These are phyloP conservation scores for Bellardia bayeri DNA, from an alignment of 2,888 invertebrate species.

Conservation along the genomic window DNA sequence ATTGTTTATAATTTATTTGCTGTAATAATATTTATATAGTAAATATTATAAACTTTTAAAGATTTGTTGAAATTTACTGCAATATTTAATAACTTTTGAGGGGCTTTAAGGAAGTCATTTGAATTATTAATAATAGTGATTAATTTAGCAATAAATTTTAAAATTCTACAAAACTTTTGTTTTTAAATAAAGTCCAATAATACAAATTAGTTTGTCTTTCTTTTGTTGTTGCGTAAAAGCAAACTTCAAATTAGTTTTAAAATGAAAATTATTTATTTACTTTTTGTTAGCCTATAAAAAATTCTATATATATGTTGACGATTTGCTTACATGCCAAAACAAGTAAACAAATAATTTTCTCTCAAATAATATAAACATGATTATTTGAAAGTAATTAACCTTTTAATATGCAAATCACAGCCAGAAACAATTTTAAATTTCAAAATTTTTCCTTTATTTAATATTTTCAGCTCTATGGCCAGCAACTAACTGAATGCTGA, in stretches of 20 bases:
- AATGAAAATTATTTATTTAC: slow-evolving; percentile 4
- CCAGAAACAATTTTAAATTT: not conserved
- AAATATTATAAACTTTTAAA: not conserved
- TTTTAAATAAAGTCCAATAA: too few species aligned
- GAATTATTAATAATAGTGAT: not conserved
- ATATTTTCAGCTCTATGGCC: slow-evolving; percentile 42
- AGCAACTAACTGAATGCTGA: not conserved
- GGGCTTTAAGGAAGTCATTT: not conserved
- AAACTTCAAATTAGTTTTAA: not conserved
- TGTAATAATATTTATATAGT: not conserved
- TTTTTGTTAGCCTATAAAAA: not conserved
- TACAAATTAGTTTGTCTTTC: too few species aligned
- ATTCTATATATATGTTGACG: not conserved
- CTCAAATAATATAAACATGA: not conserved
- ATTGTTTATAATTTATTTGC: not conserved
- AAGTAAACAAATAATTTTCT: not conserved
- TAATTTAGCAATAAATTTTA: not conserved
- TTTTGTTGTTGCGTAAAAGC: not conserved
- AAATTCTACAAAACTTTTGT: too few species aligned
- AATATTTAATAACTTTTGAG: not conserved
- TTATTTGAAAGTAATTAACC: not conserved
- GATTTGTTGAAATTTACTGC: too few species aligned
- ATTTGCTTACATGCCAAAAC: slow-evolving; percentile 7
- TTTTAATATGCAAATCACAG: not conserved
- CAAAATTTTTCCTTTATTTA: slow-evolving; percentile 14